phyloP scores from a whole-genome alignment of 2,888 invertebrate genomes.

The Cheilosia impressa region DNA sequence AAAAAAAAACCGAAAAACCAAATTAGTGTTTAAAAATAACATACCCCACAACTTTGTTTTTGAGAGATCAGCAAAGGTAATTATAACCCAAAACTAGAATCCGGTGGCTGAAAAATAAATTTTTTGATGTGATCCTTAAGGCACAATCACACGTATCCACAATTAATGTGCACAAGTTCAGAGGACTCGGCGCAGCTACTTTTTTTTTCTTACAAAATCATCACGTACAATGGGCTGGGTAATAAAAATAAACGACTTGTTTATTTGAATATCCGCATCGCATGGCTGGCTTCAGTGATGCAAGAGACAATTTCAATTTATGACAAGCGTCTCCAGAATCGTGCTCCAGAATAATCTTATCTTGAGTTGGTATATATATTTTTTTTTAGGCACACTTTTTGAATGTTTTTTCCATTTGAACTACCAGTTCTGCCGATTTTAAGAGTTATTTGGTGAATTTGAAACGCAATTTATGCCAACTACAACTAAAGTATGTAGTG shows the following conservation, averaged over 20 bases:
- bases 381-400: not conserved
- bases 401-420: conserved; percentile 1
- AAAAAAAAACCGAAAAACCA: conserved; percentile 27
- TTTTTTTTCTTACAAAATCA: conserved; percentile 57
- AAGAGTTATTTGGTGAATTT: not conserved
- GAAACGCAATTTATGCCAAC: conserved; percentile 39
- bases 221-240: conserved; percentile 65
- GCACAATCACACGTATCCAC: conserved; percentile 69
- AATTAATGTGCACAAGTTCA: conserved; percentile 73
- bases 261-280: conserved; percentile 60
- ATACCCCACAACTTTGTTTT: conserved; percentile 12
- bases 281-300: conserved; percentile 17
- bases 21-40: conserved; percentile 62
- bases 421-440: conserved; percentile 9
- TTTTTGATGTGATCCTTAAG: conserved; percentile 64
- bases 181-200: conserved; percentile 62
- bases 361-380: conserved; percentile 16
- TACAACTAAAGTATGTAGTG: conserved; percentile 30
- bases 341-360: conserved; percentile 50
- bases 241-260: conserved; percentile 75
- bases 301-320: conserved; percentile 52
- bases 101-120: conserved; percentile 46
- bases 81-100: conserved; percentile 10
- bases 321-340: conserved; percentile 24
- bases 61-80: not conserved